Percentiles rank a stretch among this genome's conserved stretches.
Evolutionary conservation across 1,140 invertebrate genomes (phyloP).

Genomic region (Drosophila murphyi): DNA sequence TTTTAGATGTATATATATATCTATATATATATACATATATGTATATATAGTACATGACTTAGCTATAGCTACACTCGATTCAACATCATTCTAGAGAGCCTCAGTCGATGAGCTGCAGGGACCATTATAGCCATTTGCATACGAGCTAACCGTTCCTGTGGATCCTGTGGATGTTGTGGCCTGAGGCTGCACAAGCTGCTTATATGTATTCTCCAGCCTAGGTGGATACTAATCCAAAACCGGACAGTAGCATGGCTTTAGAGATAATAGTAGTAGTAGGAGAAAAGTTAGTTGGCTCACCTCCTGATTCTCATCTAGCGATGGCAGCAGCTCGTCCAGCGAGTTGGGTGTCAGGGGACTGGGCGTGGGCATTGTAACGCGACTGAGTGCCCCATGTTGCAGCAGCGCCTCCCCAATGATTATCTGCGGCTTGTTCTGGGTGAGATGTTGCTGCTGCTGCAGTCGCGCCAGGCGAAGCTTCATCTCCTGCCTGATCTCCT

Average conservation of each 20-base stretch:
- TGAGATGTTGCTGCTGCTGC: slow-evolving; percentile 84
- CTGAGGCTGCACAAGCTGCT: slow-evolving; percentile 66
- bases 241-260: background rate
- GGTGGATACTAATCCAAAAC: slow-evolving; percentile 66
- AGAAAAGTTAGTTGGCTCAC: slow-evolving; percentile 72
- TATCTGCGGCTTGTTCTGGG: slow-evolving; percentile 82
- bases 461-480: slow-evolving; percentile 89
- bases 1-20: slow-evolving; percentile 17
- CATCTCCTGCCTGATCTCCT: slow-evolving; percentile 90
- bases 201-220: slow-evolving; percentile 63
- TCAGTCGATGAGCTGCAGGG: slow-evolving; percentile 83
- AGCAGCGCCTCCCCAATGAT: slow-evolving; percentile 77
- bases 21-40: background rate
- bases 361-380: slow-evolving; percentile 86
- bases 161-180: slow-evolving; percentile 10
- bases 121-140: slow-evolving; percentile 70
- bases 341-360: slow-evolving; percentile 91
- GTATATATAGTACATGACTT: slow-evolving; percentile 21
- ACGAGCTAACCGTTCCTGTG: slow-evolving; percentile 18
- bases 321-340: slow-evolving; percentile 90
- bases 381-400: slow-evolving; percentile 68
- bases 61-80: slow-evolving; percentile 26
- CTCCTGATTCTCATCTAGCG: slow-evolving; percentile 90
- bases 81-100: slow-evolving; percentile 64
- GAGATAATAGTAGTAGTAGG: background rate